These are phyloP conservation scores for Parnassius glacialis DNA, from an alignment of 2,888 invertebrate genomes.

Conservation along the genomic window DNA sequence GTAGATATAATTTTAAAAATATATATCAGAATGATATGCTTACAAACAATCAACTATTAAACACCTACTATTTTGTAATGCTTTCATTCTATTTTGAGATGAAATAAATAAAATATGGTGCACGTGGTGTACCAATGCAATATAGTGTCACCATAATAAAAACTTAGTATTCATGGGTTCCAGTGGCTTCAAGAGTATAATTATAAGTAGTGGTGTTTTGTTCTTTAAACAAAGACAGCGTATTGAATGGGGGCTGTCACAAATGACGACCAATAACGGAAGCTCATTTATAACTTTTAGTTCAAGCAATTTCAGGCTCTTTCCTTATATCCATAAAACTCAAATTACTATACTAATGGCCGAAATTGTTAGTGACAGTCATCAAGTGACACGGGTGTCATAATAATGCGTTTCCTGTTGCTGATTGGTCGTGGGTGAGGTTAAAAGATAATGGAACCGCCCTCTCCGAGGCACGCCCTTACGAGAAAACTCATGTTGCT, in stretches of 20 bases:
- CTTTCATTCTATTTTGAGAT: too few species aligned
- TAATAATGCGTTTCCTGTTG: conserved; percentile 64
- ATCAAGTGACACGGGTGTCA: conserved; percentile 66
- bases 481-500: conserved; percentile 45
- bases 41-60: too few species aligned
- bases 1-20: too few species aligned
- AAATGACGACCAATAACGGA: conserved; percentile 53
- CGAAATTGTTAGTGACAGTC: conserved; percentile 46
- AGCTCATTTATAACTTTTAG: conserved; percentile 34
- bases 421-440: conserved; percentile 54
- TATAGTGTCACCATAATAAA: not conserved
- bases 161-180: not conserved
- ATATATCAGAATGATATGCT: too few species aligned
- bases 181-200: not conserved
- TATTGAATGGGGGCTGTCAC: not conserved
- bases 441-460: conserved; percentile 38
- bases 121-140: not conserved
- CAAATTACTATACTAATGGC: conserved; percentile 27
- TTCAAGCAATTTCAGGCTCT: conserved; percentile 33
- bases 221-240: not conserved
- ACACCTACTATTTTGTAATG: too few species aligned
- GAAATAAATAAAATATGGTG: too few species aligned
- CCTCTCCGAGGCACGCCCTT: conserved; percentile 46
- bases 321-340: not conserved
- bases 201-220: not conserved